Percentiles rank a stretch among this genome's conserved stretches.
phyloP scores from a whole-genome alignment of 2,888 invertebrate species.

The Tachina lurida region DNA sequence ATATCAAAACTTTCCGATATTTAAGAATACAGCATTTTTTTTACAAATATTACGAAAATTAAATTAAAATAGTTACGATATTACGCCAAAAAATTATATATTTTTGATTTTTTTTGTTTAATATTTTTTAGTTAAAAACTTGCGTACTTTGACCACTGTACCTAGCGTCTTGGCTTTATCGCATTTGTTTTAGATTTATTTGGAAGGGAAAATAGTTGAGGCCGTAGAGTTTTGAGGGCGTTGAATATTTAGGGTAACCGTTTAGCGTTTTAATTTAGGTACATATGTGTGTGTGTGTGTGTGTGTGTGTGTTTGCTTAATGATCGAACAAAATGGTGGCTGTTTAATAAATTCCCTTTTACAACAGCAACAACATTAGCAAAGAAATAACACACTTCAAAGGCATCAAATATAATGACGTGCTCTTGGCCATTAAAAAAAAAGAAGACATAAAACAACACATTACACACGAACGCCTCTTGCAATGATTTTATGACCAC shows the following conservation, averaged over 20 bases:
- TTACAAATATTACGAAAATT: too few relatives aligned
- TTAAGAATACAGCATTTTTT: too few relatives aligned
- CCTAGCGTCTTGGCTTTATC: not conserved
- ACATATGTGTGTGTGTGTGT: not conserved
- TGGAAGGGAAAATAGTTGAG: not conserved
- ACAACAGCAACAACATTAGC: conserved; percentile 1
- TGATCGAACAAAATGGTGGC: conserved; percentile 58
- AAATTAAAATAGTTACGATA: too few relatives aligned
- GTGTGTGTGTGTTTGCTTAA: conserved; percentile 47
- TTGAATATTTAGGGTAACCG: not conserved
- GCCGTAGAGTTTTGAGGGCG: not conserved
- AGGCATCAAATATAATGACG: conserved; percentile 17
- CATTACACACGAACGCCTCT: conserved; percentile 52
- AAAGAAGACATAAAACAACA: conserved; percentile 24
- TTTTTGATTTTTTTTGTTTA: not conserved
- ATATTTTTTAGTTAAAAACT: too few relatives aligned
- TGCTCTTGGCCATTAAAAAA: conserved; percentile 16
- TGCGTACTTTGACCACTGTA: conserved; percentile 1
- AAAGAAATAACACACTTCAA: conserved; percentile 22
- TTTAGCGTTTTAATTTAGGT: not conserved
- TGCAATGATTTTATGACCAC: conserved; percentile 68
- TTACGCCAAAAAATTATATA: too few relatives aligned
- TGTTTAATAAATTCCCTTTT: conserved; percentile 42
- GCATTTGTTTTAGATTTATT: conserved; percentile 22
- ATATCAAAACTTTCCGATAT: too few relatives aligned